These are phyloP conservation scores for Coreoperca whiteheadi DNA, from an alignment of 2,113 vertebrate genomes.

Conservation along the genomic window DNA sequence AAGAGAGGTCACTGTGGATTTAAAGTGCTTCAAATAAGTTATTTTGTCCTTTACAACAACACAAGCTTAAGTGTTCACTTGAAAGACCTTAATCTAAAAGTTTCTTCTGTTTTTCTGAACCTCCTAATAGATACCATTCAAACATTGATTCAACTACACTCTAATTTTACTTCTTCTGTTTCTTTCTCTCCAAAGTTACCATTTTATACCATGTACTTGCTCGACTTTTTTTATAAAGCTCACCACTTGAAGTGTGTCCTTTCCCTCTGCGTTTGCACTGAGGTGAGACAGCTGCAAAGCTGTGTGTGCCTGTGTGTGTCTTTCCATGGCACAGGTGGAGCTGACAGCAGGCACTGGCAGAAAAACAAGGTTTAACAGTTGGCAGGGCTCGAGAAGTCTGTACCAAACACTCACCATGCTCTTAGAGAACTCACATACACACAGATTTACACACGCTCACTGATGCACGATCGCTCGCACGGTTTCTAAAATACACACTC, in stretches of 20 bases:
- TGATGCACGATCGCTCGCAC: constrained; percentile 9
- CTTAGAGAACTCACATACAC: constrained; percentile 50
- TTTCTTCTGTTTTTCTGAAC: neutral
- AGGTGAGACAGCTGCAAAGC: constrained; percentile 61
- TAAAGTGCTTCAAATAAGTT: constrained; percentile 13
- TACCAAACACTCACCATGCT: constrained; percentile 55
- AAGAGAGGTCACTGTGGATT: constrained; percentile 38
- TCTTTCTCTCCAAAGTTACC: neutral
- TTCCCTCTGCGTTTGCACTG: constrained; percentile 22
- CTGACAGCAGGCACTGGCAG: constrained; percentile 67
- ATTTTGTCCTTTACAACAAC: constrained; percentile 2
- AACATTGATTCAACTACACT: neutral
- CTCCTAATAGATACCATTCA: neutral
- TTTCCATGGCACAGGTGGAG: constrained; percentile 68
- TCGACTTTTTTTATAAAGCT: constrained; percentile 1
- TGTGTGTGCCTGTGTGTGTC: constrained; percentile 53
- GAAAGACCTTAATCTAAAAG: constrained; percentile 9
- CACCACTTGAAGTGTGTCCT: constrained; percentile 23
- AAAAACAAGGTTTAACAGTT: constrained; percentile 72
- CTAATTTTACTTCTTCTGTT: neutral
- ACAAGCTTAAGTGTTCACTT: neutral
- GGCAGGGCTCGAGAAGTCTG: constrained; percentile 55
- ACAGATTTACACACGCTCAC: constrained; percentile 14
- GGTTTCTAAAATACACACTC: constrained; percentile 27
- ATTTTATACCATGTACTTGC: neutral